These are phyloP conservation scores for Centruroides vittatus DNA, from an alignment of 1,140 invertebrate genomes.

Conservation along the genomic window DNA sequence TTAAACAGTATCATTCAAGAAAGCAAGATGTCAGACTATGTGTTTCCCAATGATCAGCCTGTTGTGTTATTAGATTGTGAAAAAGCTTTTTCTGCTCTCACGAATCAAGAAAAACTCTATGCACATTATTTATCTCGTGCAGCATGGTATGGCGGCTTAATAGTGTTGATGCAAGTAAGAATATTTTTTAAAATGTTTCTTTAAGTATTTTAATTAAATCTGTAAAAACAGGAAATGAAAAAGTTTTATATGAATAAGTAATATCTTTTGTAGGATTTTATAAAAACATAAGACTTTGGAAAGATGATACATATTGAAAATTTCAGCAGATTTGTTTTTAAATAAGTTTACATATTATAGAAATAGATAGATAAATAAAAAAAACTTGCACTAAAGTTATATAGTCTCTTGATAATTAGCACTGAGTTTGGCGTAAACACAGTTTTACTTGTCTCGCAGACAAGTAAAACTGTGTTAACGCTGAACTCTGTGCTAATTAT, in stretches of 20 bases:
- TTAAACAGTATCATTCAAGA: too few relatives aligned
- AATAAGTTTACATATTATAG: background rate
- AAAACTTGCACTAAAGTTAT: too few relatives aligned
- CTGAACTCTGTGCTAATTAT: too few relatives aligned
- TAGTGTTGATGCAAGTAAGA: conserved; percentile 60
- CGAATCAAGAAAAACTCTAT: conserved; percentile 67
- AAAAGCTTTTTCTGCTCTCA: conserved; percentile 62
- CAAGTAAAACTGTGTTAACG: too few relatives aligned
- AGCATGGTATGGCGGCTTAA: conserved; percentile 71
- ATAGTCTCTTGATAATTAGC: too few relatives aligned
- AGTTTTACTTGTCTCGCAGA: too few relatives aligned
- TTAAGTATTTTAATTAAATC: too few relatives aligned
- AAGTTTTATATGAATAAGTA: background rate
- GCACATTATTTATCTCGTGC: conserved; percentile 79
- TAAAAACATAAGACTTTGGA: background rate
- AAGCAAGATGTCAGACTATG: background rate
- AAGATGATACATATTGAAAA: background rate
- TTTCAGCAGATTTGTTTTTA: background rate
- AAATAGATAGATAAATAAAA: too few relatives aligned
- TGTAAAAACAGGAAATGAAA: too few relatives aligned
- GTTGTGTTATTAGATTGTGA: conserved; percentile 66
- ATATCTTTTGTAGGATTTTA: background rate
- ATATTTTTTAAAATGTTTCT: background rate
- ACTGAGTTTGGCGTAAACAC: too few relatives aligned
- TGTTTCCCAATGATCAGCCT: background rate